These are phyloP conservation scores for Margarornis squamiger DNA, from an alignment of 2,797 vertebrate genomes.

Conservation along the genomic window DNA sequence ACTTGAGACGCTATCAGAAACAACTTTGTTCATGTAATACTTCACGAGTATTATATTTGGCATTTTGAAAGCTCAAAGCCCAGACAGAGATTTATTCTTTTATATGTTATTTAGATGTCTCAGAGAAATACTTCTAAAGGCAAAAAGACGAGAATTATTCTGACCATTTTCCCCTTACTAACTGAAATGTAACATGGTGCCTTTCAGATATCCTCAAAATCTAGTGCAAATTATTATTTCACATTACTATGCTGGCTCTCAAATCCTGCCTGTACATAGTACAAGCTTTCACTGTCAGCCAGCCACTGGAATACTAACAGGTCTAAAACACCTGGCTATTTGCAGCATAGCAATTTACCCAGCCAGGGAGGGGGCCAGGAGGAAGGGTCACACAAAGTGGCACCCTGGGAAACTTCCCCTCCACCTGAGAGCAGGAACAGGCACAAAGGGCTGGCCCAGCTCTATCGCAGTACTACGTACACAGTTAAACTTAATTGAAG, in stretches of 20 bases:
- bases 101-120: background rate
- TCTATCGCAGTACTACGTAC: fast-evolving
- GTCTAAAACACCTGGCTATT: background rate
- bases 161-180: background rate
- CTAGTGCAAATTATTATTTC: background rate
- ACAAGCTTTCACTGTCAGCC: background rate
- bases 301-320: background rate
- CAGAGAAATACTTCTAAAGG: background rate
- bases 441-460: background rate
- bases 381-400: background rate
- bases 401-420: background rate
- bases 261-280: background rate
- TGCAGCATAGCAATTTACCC: fast-evolving
- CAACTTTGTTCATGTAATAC: background rate
- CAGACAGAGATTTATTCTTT: background rate
- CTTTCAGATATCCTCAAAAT: background rate
- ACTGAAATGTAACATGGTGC: fast-evolving
- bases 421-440: background rate
- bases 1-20: background rate
- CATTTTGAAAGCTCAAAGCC: background rate
- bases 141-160: background rate
- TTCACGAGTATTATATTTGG: background rate
- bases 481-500: background rate
- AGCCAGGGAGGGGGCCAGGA: fast-evolving
- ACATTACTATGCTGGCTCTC: background rate